These are phyloP conservation scores for Drosophila bunnanda DNA, from an alignment of 2,888 invertebrate species.

Conservation along the genomic window DNA sequence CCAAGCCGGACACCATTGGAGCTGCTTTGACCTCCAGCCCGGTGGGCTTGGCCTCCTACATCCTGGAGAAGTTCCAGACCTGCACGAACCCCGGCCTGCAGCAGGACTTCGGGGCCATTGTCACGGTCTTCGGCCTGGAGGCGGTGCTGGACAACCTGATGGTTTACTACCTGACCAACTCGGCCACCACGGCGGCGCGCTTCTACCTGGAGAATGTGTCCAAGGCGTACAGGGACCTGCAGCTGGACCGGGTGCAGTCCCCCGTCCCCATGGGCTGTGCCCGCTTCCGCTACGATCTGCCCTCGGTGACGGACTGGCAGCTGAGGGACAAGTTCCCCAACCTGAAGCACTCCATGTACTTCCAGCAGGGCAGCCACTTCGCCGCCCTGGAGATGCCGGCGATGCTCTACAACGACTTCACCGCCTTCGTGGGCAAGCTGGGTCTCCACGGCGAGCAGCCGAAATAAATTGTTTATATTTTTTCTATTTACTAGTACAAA, in stretches of 20 bases:
- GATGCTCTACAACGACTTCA: slow-evolving; percentile 89
- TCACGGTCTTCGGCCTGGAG: slow-evolving; percentile 86
- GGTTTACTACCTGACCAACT: slow-evolving; percentile 91
- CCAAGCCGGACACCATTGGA: slow-evolving; percentile 95
- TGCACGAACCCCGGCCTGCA: slow-evolving; percentile 89
- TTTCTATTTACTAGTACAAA: slow-evolving; percentile 4
- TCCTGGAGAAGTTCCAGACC: slow-evolving; percentile 93
- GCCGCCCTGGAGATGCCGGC: slow-evolving; percentile 92
- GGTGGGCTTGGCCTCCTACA: slow-evolving; percentile 93
- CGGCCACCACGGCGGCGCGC: slow-evolving; percentile 89
- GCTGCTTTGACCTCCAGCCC: slow-evolving; percentile 86
- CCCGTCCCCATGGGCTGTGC: slow-evolving; percentile 90
- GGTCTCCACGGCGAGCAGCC: slow-evolving; percentile 41
- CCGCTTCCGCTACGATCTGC: slow-evolving; percentile 89
- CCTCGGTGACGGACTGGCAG: slow-evolving; percentile 86
- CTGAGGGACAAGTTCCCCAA: slow-evolving; percentile 87
- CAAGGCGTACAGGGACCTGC: slow-evolving; percentile 52
- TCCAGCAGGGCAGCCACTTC: slow-evolving; percentile 93
- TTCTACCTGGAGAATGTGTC: slow-evolving; percentile 88
- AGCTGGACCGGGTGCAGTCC: slow-evolving; percentile 86
- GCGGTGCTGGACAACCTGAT: slow-evolving; percentile 89
- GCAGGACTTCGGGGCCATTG: slow-evolving; percentile 73
- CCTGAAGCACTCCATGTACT: slow-evolving; percentile 88
- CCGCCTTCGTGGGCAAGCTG: slow-evolving; percentile 86
- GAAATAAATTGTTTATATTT: slow-evolving; percentile 20